A percentile compares a stretch with the other conserved stretches of the same genome.
These are phyloP conservation scores for Lasius platythorax DNA, from an alignment of 2,888 invertebrate species.

Conservation along the genomic window DNA sequence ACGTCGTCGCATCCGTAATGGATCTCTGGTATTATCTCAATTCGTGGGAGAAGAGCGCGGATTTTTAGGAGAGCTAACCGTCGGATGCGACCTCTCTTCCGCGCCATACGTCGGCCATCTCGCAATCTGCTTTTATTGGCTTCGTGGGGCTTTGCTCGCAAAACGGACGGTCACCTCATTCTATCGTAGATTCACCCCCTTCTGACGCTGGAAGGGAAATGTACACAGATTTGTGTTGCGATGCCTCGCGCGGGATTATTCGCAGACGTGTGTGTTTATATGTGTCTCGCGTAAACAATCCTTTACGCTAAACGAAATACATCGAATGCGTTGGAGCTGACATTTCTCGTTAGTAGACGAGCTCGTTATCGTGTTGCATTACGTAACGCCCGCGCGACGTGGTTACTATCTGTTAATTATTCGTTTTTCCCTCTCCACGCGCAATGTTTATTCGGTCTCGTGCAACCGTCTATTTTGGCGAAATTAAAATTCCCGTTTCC, in stretches of 20 bases:
- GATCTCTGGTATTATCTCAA: constrained; percentile 22
- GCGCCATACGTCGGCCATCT: constrained; percentile 5
- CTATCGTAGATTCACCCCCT: not conserved
- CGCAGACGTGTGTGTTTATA: constrained; percentile 9
- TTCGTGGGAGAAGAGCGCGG: not conserved
- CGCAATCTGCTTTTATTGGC: constrained; percentile 55
- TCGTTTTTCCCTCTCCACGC: constrained; percentile 29
- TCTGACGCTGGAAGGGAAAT: not conserved
- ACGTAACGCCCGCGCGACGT: not conserved
- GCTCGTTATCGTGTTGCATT: constrained; percentile 47
- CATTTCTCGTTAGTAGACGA: constrained; percentile 42
- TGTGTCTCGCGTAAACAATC: constrained; percentile 43
- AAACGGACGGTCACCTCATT: not conserved
- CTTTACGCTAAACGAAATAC: constrained; percentile 25
- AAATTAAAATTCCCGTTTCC: constrained; percentile 17
- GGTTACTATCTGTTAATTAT: constrained; percentile 45
- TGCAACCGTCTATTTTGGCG: constrained; percentile 10
- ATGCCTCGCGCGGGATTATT: constrained; percentile 39
- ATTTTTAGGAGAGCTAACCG: constrained; percentile 26
- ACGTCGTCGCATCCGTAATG: constrained; percentile 31
- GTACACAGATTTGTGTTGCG: constrained; percentile 42
- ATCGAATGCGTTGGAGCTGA: constrained; percentile 12
- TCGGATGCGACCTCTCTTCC: not conserved
- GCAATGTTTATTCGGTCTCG: constrained; percentile 33
- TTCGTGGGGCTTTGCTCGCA: constrained; percentile 42